phyloP scores from a whole-genome alignment of 2,113 vertebrate species.

The Sceloporus tristichus region DNA sequence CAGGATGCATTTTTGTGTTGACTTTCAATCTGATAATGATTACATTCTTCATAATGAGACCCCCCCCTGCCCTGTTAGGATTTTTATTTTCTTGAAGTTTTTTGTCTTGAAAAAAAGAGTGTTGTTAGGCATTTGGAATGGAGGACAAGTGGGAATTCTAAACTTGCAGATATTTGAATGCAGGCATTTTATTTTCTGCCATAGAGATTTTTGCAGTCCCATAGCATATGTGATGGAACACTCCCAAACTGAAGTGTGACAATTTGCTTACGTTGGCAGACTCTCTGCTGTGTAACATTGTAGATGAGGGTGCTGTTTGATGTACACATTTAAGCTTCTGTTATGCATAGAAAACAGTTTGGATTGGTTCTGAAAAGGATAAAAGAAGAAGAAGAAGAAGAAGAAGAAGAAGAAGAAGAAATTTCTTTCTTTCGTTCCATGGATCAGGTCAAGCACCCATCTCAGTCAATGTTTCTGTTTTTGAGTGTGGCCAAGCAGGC shows the following conservation, averaged over 20 bases:
- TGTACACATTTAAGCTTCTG: constrained; percentile 35
- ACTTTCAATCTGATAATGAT: constrained; percentile 48
- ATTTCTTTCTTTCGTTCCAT: not conserved
- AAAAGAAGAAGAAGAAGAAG: not conserved
- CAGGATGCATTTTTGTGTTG: constrained; percentile 26
- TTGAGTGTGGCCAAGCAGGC: not conserved
- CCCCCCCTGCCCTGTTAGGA: constrained; percentile 30
- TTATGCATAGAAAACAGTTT: not conserved
- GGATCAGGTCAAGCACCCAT: not conserved
- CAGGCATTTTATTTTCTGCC: constrained; percentile 63
- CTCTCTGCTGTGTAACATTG: constrained; percentile 45
- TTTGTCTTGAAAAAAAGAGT: constrained; percentile 2
- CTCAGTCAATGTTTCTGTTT: not conserved
- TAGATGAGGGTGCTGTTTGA: constrained; percentile 30
- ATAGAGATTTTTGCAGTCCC: constrained; percentile 53
- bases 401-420: not conserved
- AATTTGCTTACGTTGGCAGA: constrained; percentile 53
- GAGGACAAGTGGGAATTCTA: constrained; percentile 42
- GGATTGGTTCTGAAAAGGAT: not conserved
- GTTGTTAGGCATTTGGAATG: constrained; percentile 47
- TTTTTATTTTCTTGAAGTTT: constrained; percentile 31
- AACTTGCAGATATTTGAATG: constrained; percentile 54
- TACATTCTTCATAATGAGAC: constrained; percentile 50
- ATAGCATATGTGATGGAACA: constrained; percentile 45
- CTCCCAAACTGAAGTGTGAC: constrained; percentile 39